These are phyloP conservation scores for Zaprionus kolodkinae DNA, from an alignment of 1,140 invertebrate genomes.

Conservation along the genomic window DNA sequence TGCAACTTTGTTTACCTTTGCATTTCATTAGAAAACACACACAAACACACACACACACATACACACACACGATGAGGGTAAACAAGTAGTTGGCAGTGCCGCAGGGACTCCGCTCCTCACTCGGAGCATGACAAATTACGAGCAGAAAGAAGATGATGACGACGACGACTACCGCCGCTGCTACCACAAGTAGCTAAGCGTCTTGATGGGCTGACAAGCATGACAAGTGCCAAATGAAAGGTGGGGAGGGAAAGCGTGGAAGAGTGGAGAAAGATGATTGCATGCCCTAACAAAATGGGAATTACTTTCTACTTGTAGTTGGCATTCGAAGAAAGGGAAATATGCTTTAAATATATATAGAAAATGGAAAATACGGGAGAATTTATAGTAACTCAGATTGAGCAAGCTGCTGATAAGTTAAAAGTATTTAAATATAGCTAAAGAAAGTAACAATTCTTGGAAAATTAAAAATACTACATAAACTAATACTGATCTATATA, in stretches of 20 bases:
- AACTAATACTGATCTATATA: too few relatives aligned
- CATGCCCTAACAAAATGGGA: conserved; percentile 9
- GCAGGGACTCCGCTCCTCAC: conserved; percentile 38
- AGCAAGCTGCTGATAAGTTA: too few relatives aligned
- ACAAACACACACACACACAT: conserved; percentile 40
- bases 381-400: too few relatives aligned
- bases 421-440: too few relatives aligned
- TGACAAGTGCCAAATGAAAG: conserved; percentile 53
- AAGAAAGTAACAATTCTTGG: too few relatives aligned
- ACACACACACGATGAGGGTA: conserved; percentile 29
- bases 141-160: conserved; percentile 4
- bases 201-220: conserved; percentile 29
- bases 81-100: conserved; percentile 3
- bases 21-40: conserved; percentile 75
- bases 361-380: too few relatives aligned
- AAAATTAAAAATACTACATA: too few relatives aligned
- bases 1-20: conserved; percentile 68
- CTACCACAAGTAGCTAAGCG: conserved; percentile 32
- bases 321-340: too few relatives aligned
- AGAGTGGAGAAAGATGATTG: conserved; percentile 17
- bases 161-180: conserved; percentile 10
- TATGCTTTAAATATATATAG: too few relatives aligned
- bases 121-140: conserved; percentile 25
- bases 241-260: neutral
- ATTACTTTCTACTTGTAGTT: too few relatives aligned